These are phyloP conservation scores for Epinotia bilunana DNA, from an alignment of 2,888 invertebrate genomes.

Conservation along the genomic window DNA sequence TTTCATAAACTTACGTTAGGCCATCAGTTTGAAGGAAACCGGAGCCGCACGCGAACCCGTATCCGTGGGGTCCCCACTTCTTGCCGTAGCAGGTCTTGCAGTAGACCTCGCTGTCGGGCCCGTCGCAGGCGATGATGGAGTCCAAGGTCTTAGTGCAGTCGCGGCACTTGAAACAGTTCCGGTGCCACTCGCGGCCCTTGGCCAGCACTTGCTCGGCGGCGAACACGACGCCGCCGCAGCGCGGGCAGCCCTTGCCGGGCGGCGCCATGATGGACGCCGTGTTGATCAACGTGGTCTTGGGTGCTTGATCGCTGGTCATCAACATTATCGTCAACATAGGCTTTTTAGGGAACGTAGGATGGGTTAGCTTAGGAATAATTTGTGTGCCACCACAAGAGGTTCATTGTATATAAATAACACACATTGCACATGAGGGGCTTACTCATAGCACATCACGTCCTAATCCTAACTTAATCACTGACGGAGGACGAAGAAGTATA, in stretches of 20 bases:
- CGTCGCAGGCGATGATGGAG: slow-evolving; percentile 97
- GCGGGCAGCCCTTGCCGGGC: slow-evolving; percentile 94
- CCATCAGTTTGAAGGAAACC: slow-evolving; percentile 97
- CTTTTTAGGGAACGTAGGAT: too few relatives aligned
- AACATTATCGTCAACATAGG: not conserved
- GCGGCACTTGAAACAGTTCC: slow-evolving; percentile 96
- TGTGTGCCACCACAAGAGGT: too few relatives aligned
- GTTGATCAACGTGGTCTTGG: slow-evolving; percentile 90
- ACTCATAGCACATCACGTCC: too few relatives aligned
- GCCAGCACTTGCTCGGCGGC: slow-evolving; percentile 97
- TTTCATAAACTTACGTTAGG: slow-evolving; percentile 88
- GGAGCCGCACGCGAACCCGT: slow-evolving; percentile 97
- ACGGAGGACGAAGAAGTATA: too few relatives aligned
- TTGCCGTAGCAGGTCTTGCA: slow-evolving; percentile 99
- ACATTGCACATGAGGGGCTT: too few relatives aligned
- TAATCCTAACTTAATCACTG: too few relatives aligned
- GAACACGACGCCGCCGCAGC: slow-evolving; percentile 95
- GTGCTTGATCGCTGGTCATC: slow-evolving; percentile 88
- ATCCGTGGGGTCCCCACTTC: slow-evolving; percentile 98
- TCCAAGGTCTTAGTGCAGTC: slow-evolving; percentile 97
- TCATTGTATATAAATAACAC: too few relatives aligned
- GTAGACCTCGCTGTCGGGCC: slow-evolving; percentile 96
- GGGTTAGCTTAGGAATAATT: too few relatives aligned
- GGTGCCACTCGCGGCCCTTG: slow-evolving; percentile 96
- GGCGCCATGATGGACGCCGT: slow-evolving; percentile 92